Evolutionary conservation across 2,113 vertebrate genomes (phyloP).

Genomic region (Hippotragus niger): DNA sequence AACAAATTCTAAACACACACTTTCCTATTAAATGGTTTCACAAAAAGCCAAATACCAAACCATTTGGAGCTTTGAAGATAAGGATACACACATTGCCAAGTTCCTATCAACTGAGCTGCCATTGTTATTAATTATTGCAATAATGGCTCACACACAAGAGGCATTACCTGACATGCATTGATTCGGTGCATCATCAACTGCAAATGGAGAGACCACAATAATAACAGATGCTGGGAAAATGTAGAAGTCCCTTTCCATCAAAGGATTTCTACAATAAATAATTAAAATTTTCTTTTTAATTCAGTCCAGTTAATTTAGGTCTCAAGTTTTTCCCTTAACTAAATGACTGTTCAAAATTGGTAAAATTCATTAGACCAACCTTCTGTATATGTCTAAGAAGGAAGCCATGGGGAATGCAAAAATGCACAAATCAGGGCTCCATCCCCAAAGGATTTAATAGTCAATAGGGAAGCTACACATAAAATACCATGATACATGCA

Average conservation of each 20-base stretch:
- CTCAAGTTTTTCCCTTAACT: neutral
- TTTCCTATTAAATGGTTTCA: constrained; percentile 64
- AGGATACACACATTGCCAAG: constrained; percentile 60
- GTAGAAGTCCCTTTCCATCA: neutral
- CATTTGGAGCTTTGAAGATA: constrained; percentile 68
- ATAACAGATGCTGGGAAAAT: constrained; percentile 25
- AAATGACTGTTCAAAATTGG: constrained; percentile 14
- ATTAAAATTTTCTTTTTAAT: constrained; percentile 45
- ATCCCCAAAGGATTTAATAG: neutral
- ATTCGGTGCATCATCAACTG: constrained; percentile 12
- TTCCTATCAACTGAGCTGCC: constrained; percentile 65
- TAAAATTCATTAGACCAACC: neutral
- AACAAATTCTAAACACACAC: constrained; percentile 63
- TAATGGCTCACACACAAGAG: constrained; percentile 48
- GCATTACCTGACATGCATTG: constrained; percentile 41
- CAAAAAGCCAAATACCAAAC: constrained; percentile 60
- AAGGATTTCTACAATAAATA: constrained; percentile 31
- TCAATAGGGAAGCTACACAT: neutral
- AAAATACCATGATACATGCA: neutral
- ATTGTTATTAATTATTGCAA: constrained; percentile 72
- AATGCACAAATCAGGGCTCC: neutral
- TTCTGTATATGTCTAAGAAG: constrained; percentile 15
- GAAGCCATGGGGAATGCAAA: neutral
- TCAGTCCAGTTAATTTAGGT: neutral
- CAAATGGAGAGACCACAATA: constrained; percentile 21